These are phyloP conservation scores for Takifugu rubripes DNA, from an alignment of 2,797 vertebrate species.

Conservation along the genomic window DNA sequence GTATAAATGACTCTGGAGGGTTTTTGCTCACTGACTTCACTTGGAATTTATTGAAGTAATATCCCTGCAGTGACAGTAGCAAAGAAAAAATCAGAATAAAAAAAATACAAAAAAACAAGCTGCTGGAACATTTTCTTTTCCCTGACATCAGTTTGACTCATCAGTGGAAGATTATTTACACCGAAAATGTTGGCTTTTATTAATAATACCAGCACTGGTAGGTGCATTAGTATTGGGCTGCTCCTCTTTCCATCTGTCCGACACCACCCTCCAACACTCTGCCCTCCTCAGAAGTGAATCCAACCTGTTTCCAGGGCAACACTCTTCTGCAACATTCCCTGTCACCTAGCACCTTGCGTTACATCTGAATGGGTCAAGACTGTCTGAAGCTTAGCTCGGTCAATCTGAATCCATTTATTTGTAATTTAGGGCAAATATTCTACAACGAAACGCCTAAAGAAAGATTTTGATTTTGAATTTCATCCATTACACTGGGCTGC, in stretches of 20 bases:
- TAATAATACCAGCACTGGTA: no score
- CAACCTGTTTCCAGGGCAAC: no score
- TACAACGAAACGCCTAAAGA: no score
- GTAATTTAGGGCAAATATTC: no score
- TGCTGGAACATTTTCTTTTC: conserved; percentile 29
- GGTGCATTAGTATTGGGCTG: background rate
- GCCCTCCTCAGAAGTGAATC: no score
- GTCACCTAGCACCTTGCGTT: no score
- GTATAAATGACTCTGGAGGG: conserved; percentile 13
- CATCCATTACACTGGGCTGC: background rate
- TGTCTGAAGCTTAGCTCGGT: no score
- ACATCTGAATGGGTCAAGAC: no score
- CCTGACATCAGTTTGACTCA: conserved; percentile 28
- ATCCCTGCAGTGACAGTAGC: conserved; percentile 4
- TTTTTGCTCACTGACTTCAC: conserved; percentile 11
- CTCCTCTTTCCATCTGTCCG: conserved; percentile 2
- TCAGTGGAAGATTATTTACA: conserved; percentile 21
- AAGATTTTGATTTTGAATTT: no score
- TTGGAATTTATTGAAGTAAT: conserved; percentile 20
- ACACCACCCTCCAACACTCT: conserved; percentile 8
- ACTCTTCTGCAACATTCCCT: no score
- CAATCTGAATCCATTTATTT: no score
- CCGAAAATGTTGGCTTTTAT: no score
- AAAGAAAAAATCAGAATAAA: background rate
- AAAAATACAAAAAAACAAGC: conserved; percentile 7